Evolutionary conservation across 1,140 invertebrate genomes (phyloP).

Genomic region (Diuraphis noxia): DNA sequence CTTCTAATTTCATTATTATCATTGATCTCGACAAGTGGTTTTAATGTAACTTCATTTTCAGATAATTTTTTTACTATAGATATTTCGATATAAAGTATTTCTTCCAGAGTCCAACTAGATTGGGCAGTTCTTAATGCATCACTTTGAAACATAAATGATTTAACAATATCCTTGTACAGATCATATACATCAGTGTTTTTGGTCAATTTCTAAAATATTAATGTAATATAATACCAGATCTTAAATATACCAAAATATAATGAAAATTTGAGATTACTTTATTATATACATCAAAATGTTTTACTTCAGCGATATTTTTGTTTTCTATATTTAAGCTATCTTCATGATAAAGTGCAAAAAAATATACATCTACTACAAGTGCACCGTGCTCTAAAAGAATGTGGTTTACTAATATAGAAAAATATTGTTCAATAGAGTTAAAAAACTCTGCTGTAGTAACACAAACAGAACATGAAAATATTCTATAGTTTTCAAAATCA

Average conservation of each 20-base stretch:
- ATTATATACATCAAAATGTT: not conserved
- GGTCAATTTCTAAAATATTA: slow-evolving; percentile 10
- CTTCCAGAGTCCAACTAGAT: not conserved
- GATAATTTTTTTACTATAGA: not conserved
- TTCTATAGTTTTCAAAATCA: not conserved
- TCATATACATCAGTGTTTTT: not conserved
- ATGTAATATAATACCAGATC: not conserved
- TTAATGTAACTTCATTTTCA: not conserved
- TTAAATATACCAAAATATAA: not conserved
- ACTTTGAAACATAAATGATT: not conserved
- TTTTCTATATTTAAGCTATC: not conserved
- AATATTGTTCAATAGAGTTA: not conserved
- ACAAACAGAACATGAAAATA: not conserved
- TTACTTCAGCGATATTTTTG: slow-evolving; percentile 7
- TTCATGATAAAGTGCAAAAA: not conserved
- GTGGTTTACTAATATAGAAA: not conserved
- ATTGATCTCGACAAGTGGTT: not conserved
- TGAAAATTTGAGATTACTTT: not conserved
- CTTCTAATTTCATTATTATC: not conserved
- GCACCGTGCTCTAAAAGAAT: not conserved
- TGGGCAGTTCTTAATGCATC: not conserved
- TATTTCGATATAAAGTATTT: not conserved
- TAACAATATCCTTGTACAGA: not conserved
- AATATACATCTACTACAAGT: not conserved
- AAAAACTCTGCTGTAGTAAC: not conserved